Conservation (phyloP, 2,797 vertebrate genomes). For the Erethizon dorsatum region DNA sequence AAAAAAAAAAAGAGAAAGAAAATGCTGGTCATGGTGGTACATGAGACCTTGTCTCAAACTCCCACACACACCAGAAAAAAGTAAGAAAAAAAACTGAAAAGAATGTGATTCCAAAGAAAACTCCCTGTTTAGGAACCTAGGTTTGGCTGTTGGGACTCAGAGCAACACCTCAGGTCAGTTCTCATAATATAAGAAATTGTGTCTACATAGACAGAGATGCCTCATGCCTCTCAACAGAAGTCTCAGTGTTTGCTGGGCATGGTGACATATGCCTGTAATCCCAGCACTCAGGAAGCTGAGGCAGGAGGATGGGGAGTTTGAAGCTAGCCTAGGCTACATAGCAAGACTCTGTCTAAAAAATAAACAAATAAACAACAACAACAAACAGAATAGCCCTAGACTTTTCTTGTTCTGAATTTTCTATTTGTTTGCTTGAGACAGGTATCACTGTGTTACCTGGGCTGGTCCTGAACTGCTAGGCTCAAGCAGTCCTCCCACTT, state of each 20-base stretch:
- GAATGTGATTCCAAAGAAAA: conserved; percentile 23
- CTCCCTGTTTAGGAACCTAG: neutral
- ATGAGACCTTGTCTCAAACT: neutral
- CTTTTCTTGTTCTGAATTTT: neutral
- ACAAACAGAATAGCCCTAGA: neutral
- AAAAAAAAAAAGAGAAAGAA: too few relatives aligned
- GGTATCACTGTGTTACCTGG: neutral
- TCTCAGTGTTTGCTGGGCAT: neutral
- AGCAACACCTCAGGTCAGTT: neutral
- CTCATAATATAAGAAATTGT: conserved; percentile 2
- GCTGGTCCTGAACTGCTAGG: neutral
- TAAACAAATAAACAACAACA: neutral
- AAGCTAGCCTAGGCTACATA: neutral
- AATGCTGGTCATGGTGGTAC: neutral
- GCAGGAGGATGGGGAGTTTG: neutral
- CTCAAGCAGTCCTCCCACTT: neutral
- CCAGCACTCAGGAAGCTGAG: neutral
- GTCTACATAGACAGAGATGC: neutral
- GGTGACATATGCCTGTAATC: neutral
- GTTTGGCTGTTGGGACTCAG: neutral
- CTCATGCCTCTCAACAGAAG: neutral
- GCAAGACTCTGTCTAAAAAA: neutral
- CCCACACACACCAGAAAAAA: too few relatives aligned
- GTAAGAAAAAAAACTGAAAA: neutral
- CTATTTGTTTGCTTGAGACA: neutral